Percentiles rank a stretch among this genome's conserved stretches.
phyloP scores from a whole-genome alignment of 1,140 invertebrate genomes.

The Gryllus bimaculatus region DNA sequence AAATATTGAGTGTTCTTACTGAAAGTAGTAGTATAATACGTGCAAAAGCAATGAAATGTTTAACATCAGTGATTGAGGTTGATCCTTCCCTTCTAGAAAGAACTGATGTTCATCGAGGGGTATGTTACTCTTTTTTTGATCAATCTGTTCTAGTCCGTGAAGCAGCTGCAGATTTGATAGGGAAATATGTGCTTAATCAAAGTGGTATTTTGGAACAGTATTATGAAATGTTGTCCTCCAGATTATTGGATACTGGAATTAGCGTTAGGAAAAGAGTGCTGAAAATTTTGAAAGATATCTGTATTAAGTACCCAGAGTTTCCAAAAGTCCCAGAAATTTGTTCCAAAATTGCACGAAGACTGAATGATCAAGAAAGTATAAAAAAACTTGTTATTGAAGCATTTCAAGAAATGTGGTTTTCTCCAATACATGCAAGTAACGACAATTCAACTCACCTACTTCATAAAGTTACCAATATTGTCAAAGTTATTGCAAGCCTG shows the following conservation, averaged over 20 bases:
- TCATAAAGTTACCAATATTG: neutral
- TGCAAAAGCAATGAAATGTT: neutral
- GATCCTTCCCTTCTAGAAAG: neutral
- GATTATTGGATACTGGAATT: conserved; percentile 50
- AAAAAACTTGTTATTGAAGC: conserved; percentile 49
- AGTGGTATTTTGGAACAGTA: conserved; percentile 47
- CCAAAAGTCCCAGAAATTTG: conserved; percentile 48
- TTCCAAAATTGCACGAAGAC: conserved; percentile 46
- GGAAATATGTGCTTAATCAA: conserved; percentile 47
- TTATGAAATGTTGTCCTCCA: conserved; percentile 45
- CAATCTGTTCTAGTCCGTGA: conserved; percentile 46
- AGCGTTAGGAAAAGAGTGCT: conserved; percentile 52
- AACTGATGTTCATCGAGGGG: neutral
- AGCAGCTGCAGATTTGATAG: conserved; percentile 49
- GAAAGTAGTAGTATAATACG: neutral
- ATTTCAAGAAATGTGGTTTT: conserved; percentile 50
- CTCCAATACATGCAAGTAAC: conserved; percentile 30
- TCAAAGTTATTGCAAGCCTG: neutral
- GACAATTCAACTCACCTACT: neutral
- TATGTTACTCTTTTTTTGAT: neutral
- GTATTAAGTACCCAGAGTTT: conserved; percentile 44
- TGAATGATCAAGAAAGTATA: conserved; percentile 47
- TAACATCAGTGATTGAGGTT: neutral
- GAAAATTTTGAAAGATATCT: conserved; percentile 51
- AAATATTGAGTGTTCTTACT: neutral